Percentiles rank a stretch among this genome's conserved stretches.
phyloP scores from a whole-genome alignment of 2,797 vertebrate genomes.

The Propithecus deckenii region DNA sequence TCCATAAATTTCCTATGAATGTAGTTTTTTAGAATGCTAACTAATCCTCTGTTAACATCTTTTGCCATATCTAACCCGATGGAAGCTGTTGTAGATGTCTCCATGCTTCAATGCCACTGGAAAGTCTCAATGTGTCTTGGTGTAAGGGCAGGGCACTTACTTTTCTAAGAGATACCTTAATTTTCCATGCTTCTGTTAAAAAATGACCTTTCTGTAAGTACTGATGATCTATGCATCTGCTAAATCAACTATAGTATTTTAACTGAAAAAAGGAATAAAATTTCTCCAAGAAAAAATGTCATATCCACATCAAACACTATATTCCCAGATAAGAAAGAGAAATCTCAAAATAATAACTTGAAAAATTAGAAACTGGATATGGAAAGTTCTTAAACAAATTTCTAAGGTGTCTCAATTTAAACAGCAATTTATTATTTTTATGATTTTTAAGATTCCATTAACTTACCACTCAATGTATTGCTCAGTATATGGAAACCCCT shows the following conservation, averaged over 20 bases:
- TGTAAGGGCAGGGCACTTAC: background rate
- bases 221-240: background rate
- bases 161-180: slow-evolving; percentile 14
- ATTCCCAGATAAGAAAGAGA: background rate
- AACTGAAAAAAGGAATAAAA: slow-evolving; percentile 6
- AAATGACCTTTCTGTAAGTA: slow-evolving; percentile 25
- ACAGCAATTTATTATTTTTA: background rate
- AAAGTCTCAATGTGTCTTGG: background rate
- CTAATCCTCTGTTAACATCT: slow-evolving; percentile 38
- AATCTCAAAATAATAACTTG: background rate
- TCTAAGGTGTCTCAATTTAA: background rate
- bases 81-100: slow-evolving; percentile 39
- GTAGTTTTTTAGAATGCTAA: background rate
- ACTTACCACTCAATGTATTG: background rate
- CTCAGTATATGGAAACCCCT: background rate
- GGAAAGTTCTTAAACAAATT: background rate
- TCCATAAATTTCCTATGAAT: background rate
- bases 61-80: background rate
- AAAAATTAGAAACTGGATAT: background rate
- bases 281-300: background rate
- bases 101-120: background rate
- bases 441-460: background rate
- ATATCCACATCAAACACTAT: background rate
- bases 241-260: slow-evolving; percentile 55
- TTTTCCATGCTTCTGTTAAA: slow-evolving; percentile 26